Base-by-base conservation (phyloP, 2,888 invertebrate genomes). In the Sturmia bella region DNA sequence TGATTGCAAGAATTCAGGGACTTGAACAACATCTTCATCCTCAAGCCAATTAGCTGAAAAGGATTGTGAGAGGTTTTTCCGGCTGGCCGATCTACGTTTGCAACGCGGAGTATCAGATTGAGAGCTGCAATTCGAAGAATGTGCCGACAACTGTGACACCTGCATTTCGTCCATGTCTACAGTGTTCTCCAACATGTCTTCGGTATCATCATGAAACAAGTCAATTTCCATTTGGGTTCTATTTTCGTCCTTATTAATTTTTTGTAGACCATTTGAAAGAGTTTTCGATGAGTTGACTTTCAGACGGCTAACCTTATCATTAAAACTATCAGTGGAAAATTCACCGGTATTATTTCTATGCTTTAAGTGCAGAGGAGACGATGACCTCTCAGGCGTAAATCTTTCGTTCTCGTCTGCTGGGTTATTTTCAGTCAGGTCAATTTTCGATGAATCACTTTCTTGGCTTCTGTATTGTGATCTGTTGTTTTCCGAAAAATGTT, bases 61-160 rank as follows among this genome's bases (percentile, higher is more conserved):
- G 0, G 91, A 91, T 83, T 88, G 89, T n/a, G 91, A 91, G 1
- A 91, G 84, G 85, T 91, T 91, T 85, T 90, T 91, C 9, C 91
- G 88, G 84, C 88, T 90, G 0, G 89, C 89, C 1, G 89, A 89
- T 13, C 88, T 87, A 12, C 87, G 86, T 41, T 88, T 89, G 11
- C 88, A 83, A 5, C 89, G 87, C 9, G 91, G 91, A 0, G 91
- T 91, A 61, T 89, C 89, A 4, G 89, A 88, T 0, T 88, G 89
- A 48, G 87, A 88, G 39, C 88, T 88, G 1, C 86, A 83, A 7
- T 85, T 85, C 2, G 88, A 88, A 32, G 86, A 86, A 37, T 86
- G 84, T 9, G 79, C 83, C 1, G 88, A 88, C n/a, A 89, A 19
- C 70, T 88, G 87, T 56, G 87, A 89, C 0, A 88, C 70, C 72